Conservation (phyloP, 2,888 invertebrate species). For the Drosophila acutilabella region DNA sequence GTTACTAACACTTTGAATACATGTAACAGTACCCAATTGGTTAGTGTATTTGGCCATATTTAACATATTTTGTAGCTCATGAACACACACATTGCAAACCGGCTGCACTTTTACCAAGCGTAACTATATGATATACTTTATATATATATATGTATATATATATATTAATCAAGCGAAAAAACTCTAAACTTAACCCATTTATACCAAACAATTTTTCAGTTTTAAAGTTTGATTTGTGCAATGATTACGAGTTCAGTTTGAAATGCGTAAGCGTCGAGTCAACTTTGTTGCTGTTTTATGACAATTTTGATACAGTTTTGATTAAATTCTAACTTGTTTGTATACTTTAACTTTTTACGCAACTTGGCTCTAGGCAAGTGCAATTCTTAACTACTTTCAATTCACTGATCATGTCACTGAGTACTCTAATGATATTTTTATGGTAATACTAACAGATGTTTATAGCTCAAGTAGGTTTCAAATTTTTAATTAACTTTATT, state of each 20-base stretch:
- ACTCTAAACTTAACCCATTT: background rate
- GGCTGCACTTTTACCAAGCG: conserved; percentile 45
- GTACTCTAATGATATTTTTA: no score
- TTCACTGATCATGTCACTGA: no score
- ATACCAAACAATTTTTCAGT: conserved; percentile 3
- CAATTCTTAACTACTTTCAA: no score
- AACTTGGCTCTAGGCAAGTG: no score
- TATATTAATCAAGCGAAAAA: conserved; percentile 1
- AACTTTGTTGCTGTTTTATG: background rate
- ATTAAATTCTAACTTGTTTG: no score
- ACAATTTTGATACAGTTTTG: background rate
- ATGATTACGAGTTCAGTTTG: background rate
- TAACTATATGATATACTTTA: background rate
- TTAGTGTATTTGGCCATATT: conserved; percentile 32
- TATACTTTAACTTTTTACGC: no score
- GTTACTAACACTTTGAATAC: background rate
- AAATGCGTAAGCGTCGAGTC: background rate
- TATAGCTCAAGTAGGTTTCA: no score
- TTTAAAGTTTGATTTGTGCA: background rate
- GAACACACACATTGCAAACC: conserved; percentile 45
- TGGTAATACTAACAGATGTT: no score
- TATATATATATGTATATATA: background rate
- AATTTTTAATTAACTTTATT: no score
- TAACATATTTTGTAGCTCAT: conserved; percentile 51
- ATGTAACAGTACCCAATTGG: background rate